Evolutionary conservation across 2,888 invertebrate genomes (phyloP).

Genomic region (Dryadula phaetusa): DNA sequence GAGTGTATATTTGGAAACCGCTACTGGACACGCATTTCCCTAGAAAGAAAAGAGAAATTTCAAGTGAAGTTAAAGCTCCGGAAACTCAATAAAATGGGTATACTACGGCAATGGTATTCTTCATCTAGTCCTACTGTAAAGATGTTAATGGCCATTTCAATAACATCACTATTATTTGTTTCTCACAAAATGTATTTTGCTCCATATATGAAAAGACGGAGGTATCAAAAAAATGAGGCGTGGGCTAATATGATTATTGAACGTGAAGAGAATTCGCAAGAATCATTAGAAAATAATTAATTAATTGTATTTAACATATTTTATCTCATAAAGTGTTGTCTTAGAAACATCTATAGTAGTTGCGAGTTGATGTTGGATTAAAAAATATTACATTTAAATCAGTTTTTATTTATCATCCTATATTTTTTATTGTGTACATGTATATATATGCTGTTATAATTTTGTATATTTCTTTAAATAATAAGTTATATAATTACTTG

Average conservation of each 20-base stretch:
- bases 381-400: background rate
- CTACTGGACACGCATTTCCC: constrained; percentile 64
- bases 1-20: constrained; percentile 82
- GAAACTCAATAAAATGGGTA: constrained; percentile 56
- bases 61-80: constrained; percentile 41
- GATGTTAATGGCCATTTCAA: constrained; percentile 68
- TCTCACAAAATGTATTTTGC: constrained; percentile 58
- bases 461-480: too few relatives aligned
- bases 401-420: background rate
- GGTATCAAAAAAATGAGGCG: constrained; percentile 63
- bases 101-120: constrained; percentile 55
- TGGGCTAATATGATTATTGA: constrained; percentile 72
- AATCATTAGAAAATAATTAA: constrained; percentile 35
- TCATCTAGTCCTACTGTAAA: constrained; percentile 66
- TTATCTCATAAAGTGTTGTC: too few relatives aligned
- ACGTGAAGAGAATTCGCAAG: constrained; percentile 60
- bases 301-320: background rate
- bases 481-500: too few relatives aligned
- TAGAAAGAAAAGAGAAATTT: constrained; percentile 49
- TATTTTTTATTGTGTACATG: background rate
- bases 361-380: background rate
- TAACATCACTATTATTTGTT: constrained; percentile 62
- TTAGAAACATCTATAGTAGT: too few relatives aligned
- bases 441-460: too few relatives aligned
- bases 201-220: constrained; percentile 59